Base-by-base conservation (phyloP, 1,140 invertebrate genomes). In the Phenacoccus solenopsis region DNA sequence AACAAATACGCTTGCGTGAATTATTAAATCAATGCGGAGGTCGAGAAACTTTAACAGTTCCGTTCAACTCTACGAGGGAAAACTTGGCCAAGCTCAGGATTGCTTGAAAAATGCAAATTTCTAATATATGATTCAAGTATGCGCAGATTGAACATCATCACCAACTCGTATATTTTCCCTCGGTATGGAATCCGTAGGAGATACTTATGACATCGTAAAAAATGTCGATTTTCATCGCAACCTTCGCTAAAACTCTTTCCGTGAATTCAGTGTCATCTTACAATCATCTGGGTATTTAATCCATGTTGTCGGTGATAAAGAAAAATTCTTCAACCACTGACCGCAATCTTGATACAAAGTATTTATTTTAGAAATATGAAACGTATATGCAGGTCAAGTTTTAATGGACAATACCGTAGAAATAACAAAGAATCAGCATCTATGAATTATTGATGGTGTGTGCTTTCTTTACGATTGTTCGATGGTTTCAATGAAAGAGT, bases 1-100 rank as follows among this genome's bases (percentile, higher is more conserved):
- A 49, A 49, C 38, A 49, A 49, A 49, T 49, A 49, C 38, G 38
- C 38, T 49, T 49, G 38, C 38, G 38, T 49, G 38, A 49, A 49
- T 49, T 49, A 49, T 49, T 49, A 49, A 49, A 49, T 49, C 38
- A 49, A 49, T 49, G 38, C 38, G 38, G 38, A 49, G 38, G 38
- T 49, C 38, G 38, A 49, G 16, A 49, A 49, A 49, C 38, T 49
- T 49, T 49, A 10, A 49, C n/a, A 49, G 38, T 49, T 49, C 3
- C 16, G 5, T 49, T 2, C 38, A n/a, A 49, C 12, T n/a, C n/a
- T n/a, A 49, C 3, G 38, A 5, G 38, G 38, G 16, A 49, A 49
- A 49, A n/a, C 20, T 49, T 10, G 38, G 38, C 20, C 20, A 13
- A 49, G 20, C 16, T 49, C 16, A n/a, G 38, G 38, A n/a, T 49